These are phyloP conservation scores for Nematopogon swammerdamellus DNA, from an alignment of 2,888 invertebrate species.

Conservation along the genomic window DNA sequence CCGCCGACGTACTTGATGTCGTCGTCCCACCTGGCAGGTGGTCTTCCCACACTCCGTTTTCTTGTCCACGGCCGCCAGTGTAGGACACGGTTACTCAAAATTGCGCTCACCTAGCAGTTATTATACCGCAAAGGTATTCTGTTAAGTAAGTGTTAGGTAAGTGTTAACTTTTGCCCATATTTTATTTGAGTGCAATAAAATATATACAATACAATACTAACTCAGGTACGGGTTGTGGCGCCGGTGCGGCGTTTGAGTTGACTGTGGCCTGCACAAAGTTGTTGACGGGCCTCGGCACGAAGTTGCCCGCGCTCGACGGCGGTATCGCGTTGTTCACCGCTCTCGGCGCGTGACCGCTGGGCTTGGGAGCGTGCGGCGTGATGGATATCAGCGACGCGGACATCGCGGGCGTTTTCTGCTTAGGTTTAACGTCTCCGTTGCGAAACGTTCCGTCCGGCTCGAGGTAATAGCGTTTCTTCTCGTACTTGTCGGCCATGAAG, in stretches of 20 bases:
- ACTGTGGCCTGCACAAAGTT: slow-evolving; percentile 26
- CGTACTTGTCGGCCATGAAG: slow-evolving; percentile 93
- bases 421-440: slow-evolving; percentile 18
- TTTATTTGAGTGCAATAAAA: too few relatives aligned
- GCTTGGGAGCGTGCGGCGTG: slow-evolving; percentile 27
- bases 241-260: slow-evolving; percentile 14
- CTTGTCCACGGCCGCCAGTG: too few relatives aligned
- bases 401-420: slow-evolving; percentile 22
- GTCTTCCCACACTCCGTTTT: too few relatives aligned
- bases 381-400: slow-evolving; percentile 37
- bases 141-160: too few relatives aligned
- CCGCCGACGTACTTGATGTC: too few relatives aligned
- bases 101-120: too few relatives aligned
- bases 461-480: slow-evolving; percentile 74
- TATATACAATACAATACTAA: slow-evolving; percentile 20
- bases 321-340: slow-evolving; percentile 27
- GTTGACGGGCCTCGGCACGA: slow-evolving; percentile 31
- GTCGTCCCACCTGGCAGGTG: too few relatives aligned
- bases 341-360: slow-evolving; percentile 18
- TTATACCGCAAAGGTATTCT: too few relatives aligned
- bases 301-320: slow-evolving; percentile 23
- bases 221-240: slow-evolving; percentile 34
- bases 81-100: too few relatives aligned
- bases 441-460: slow-evolving; percentile 17
- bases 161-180: too few relatives aligned